Conservation (phyloP, 2,113 vertebrate species). For the Nyctereutes procyonoides region DNA sequence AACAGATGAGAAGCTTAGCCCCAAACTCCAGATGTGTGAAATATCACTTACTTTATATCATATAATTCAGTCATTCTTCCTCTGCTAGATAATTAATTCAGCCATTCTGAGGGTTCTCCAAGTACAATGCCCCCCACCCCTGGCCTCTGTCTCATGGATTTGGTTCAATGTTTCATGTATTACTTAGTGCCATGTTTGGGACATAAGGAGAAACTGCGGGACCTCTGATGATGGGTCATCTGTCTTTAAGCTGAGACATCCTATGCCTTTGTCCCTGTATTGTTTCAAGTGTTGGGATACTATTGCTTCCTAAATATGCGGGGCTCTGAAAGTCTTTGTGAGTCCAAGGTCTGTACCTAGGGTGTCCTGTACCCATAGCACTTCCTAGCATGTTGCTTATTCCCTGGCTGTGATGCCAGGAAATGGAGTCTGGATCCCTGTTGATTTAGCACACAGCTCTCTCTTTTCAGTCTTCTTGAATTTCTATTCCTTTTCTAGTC, state of each 20-base stretch:
- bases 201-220: neutral
- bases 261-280: neutral
- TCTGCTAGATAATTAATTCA: neutral
- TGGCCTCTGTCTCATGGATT: neutral
- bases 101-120: neutral
- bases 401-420: neutral
- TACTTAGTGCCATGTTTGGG: neutral
- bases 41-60: neutral
- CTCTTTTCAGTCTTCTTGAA: accelerated
- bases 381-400: neutral
- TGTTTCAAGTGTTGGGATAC: neutral
- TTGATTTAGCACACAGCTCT: neutral
- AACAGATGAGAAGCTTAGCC: neutral
- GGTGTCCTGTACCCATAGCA: neutral
- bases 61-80: neutral
- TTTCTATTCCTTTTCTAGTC: neutral
- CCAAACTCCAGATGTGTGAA: neutral
- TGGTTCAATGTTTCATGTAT: neutral
- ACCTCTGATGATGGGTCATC: neutral
- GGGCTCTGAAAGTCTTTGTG: neutral
- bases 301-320: neutral
- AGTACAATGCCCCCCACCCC: neutral
- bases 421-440: neutral
- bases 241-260: neutral
- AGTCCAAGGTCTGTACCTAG: neutral